A percentile compares a stretch with the other conserved stretches of the same genome.
Evolutionary conservation across 1,140 invertebrate genomes (phyloP).

Genomic region (Pantala flavescens): DNA sequence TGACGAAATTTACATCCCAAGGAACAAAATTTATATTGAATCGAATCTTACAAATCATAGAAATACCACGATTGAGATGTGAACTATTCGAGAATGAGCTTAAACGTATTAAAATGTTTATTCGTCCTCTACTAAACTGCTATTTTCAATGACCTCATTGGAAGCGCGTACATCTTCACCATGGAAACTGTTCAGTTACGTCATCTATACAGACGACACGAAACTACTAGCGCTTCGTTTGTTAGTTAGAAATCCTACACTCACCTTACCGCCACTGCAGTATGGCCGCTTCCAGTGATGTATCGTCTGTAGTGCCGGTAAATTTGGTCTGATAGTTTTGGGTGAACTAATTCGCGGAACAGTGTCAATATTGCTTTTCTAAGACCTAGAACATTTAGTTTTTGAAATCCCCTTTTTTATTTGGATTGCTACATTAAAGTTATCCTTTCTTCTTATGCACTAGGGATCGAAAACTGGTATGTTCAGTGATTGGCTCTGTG

Average conservation of each 20-base stretch:
- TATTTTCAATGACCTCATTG: not conserved
- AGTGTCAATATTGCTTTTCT: not conserved
- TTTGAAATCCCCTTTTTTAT: not conserved
- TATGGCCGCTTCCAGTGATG: conserved; percentile 3
- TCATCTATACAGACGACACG: not conserved
- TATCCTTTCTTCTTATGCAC: not conserved
- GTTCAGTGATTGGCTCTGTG: not conserved
- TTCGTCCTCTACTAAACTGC: not conserved
- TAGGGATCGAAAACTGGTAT: conserved; percentile 9
- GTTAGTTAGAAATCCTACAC: conserved; percentile 6
- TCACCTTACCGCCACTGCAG: conserved; percentile 6
- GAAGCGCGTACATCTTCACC: not conserved
- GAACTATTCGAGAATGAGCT: too few species aligned
- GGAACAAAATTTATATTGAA: too few species aligned
- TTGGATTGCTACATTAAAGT: not conserved
- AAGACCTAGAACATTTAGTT: not conserved
- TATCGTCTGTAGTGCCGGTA: conserved; percentile 8
- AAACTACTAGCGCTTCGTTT: conserved; percentile 9
- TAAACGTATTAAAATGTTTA: too few species aligned
- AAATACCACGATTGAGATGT: too few species aligned
- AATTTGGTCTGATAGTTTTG: conserved; percentile 6
- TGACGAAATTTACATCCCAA: too few species aligned
- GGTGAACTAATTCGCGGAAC: not conserved
- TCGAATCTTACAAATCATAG: too few species aligned
- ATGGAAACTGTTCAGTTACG: not conserved